Evolutionary conservation across 2,888 invertebrate genomes (phyloP), one percentile per base, ranked within the genome.

Genomic region (Gisinianus flammeolus): DNA sequence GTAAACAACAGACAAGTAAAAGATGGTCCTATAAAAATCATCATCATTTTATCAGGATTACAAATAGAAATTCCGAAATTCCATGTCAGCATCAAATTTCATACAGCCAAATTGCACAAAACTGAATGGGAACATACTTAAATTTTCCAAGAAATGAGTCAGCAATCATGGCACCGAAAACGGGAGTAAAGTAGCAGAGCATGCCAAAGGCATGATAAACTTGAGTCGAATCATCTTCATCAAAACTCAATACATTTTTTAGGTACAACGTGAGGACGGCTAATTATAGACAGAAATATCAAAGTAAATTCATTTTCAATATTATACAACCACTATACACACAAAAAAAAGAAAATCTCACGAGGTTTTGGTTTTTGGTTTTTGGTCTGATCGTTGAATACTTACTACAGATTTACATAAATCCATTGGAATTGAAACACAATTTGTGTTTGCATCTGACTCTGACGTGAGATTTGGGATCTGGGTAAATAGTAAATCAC

Each of bases 71-170:
- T 54, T 5, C 4, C 4, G 4, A n/a, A 54, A 54, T n/a, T 54
- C 8, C n/a, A 54, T 54, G 16, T 54, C 16, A 44, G 16, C 16
- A 44, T 44, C 16, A 10, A 44, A 44, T 10, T 19, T 8, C 10
- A n/a, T 24, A 30, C 4, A 16, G 28, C 67, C n/a, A n/a, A n/a
- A n/a, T n/a, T n/a, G n/a, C n/a, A n/a, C n/a, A n/a, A n/a, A 19
- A n/a, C n/a, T n/a, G n/a, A n/a, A n/a, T n/a, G n/a, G n/a, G n/a
- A n/a, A 66, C 78, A 70, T 79, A 90, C 90, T 90, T 92, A 88
- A 93, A 98, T 88, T 96, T 94, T 71, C 98, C 98, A 67, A 97
- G 89, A 89, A 91, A 93, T 79, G 96, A 94, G 87, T 98, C 98
- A 0, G 98, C 96, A 62, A 98, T 88, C 86, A 98, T 93, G 35